Base-by-base conservation (phyloP, 2,113 vertebrate genomes). In the Cygnus buccinator region DNA sequence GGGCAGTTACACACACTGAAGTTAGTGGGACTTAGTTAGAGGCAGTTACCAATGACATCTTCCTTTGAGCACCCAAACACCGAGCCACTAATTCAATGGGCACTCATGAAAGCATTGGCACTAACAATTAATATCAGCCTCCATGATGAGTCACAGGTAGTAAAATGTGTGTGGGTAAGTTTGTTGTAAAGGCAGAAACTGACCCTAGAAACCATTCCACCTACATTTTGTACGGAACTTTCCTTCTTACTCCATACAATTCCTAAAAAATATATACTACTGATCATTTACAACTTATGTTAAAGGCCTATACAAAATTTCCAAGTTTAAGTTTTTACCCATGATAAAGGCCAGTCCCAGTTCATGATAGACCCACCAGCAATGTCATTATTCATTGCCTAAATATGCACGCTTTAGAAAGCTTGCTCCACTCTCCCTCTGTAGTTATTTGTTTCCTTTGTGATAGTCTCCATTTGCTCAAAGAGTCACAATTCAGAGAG, bases 281-380 rank as follows among this genome's bases (percentile, higher is more conserved):
- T 72, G 25, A 13, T 41, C 18, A 31, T 7, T 59, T 54, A 46
- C 0, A 5, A 57, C 16, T 63, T 55, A 57, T 1, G 2, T 3
- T 35, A 65, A 61, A 73, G 68, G 8, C 6, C 23, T 46, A 50
- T 25, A 54, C 4, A 70, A 83, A 89, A 83, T 35, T 72, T 61
- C 8, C 57, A 6, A 48, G 29, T 50, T 88, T 54, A 68, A 73
- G 44, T 26, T 0, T 13, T 83, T 70, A 18, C 33, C 7, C 2
- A 6, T 19, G 14, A 48, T 35, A 73, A 83, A 76, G 18, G 10
- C 5, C 6, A 63, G 31, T 61, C 26, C 18, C 8, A 33, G 28
- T n/a, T 63, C 26, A n/a, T 13, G 5, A 65, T 5, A 57, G 48
- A 58, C 6, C 1, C 11, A 4, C 1, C 19, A 87, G 39, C 5